phyloP scores from a whole-genome alignment of 2,113 vertebrate genomes.

The Prinia subflava region DNA sequence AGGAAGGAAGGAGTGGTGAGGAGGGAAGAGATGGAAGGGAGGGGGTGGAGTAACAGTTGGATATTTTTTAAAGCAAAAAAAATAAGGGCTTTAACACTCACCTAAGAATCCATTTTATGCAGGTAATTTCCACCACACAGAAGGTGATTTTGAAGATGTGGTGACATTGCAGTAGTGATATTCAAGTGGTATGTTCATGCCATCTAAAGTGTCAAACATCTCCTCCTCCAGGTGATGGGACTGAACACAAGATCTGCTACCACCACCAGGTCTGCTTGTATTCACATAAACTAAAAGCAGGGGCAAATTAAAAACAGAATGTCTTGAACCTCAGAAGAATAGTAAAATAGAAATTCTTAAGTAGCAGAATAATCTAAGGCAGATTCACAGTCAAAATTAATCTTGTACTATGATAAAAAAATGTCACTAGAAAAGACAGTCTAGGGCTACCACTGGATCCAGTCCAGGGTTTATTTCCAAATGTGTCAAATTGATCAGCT shows the following conservation, averaged over 20 bases:
- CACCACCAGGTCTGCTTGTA: accelerated
- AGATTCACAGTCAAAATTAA: neutral
- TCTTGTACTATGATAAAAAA: neutral
- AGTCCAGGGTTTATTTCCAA: neutral
- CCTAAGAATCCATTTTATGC: neutral
- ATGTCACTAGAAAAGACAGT: neutral
- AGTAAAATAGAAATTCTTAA: neutral
- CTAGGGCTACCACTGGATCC: neutral
- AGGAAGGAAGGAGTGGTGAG: neutral
- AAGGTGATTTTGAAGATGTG: neutral
- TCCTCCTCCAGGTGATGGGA: neutral
- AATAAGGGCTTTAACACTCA: neutral
- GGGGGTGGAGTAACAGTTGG: no score
- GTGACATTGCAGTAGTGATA: neutral
- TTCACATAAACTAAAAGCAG: neutral
- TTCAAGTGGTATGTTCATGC: accelerated
- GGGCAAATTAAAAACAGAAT: neutral
- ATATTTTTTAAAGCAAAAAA: neutral
- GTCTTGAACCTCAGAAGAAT: neutral
- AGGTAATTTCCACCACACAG: neutral
- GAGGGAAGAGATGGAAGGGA: neutral
- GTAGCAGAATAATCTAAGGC: neutral
- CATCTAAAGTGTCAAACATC: neutral
- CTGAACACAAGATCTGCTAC: neutral
- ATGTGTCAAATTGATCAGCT: neutral